Percentiles rank a stretch among this genome's conserved stretches.
These are phyloP conservation scores for Drosophila basisetae DNA, from an alignment of 2,888 invertebrate species.

Conservation along the genomic window DNA sequence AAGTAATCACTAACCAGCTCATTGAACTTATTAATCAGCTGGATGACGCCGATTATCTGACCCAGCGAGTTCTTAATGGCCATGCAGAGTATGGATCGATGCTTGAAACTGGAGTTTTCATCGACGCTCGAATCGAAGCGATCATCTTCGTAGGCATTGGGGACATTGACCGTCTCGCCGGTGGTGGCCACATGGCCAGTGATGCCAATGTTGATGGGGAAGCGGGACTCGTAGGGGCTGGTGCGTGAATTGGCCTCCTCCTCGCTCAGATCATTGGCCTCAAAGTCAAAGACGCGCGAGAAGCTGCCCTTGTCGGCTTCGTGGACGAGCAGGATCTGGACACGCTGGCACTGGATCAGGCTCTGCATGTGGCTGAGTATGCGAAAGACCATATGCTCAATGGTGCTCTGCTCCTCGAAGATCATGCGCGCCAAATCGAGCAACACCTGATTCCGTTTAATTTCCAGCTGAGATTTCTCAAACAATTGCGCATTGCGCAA, in stretches of 20 bases:
- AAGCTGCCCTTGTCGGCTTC: slow-evolving; percentile 96
- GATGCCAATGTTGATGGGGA: slow-evolving; percentile 97
- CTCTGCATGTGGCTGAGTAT: slow-evolving; percentile 97
- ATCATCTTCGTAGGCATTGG: slow-evolving; percentile 94
- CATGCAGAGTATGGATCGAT: slow-evolving; percentile 97
- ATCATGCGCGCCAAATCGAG: slow-evolving; percentile 98
- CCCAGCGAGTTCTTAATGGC: slow-evolving; percentile 97
- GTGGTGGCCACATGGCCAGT: slow-evolving; percentile 97
- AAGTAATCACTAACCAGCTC: slow-evolving; percentile 87
- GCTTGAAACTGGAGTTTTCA: slow-evolving; percentile 92
- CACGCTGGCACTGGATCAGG: slow-evolving; percentile 96
- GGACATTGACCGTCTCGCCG: slow-evolving; percentile 97
- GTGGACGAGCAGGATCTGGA: slow-evolving; percentile 96
- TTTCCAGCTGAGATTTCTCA: slow-evolving; percentile 97
- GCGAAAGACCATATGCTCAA: slow-evolving; percentile 97
- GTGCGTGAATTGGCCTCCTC: slow-evolving; percentile 93
- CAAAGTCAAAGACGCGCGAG: slow-evolving; percentile 96
- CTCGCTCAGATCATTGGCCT: slow-evolving; percentile 94
- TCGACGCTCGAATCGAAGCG: slow-evolving; percentile 96
- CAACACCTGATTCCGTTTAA: slow-evolving; percentile 97
- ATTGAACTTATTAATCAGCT: slow-evolving; percentile 96
- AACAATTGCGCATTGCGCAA: slow-evolving; percentile 98
- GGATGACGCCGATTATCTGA: slow-evolving; percentile 96
- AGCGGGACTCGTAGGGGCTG: slow-evolving; percentile 95
- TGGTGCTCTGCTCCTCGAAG: slow-evolving; percentile 98